phyloP scores from a whole-genome alignment of 2,888 invertebrate species.

The Philopedon plagiatum region DNA sequence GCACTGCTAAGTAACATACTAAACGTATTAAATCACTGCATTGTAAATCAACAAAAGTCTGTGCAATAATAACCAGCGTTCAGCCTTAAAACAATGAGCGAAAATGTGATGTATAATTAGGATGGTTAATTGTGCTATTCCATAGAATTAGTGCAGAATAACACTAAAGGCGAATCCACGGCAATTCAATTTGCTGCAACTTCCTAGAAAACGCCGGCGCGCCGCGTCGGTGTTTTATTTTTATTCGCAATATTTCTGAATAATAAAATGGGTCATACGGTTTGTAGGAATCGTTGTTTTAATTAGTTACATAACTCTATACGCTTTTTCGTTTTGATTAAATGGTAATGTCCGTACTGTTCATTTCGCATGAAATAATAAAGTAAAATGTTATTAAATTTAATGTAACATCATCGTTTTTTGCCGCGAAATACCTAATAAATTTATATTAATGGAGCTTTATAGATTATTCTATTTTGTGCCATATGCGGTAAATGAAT shows the following conservation, averaged over 20 bases:
- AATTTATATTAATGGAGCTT: too few relatives aligned
- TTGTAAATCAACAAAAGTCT: conserved; percentile 20
- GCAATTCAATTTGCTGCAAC: conserved; percentile 41
- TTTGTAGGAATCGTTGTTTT: conserved; percentile 15
- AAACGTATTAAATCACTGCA: conserved; percentile 20
- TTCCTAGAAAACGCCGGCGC: conserved; percentile 40
- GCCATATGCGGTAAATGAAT: too few relatives aligned
- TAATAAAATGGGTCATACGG: conserved; percentile 26
- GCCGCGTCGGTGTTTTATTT: conserved; percentile 19
- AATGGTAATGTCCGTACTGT: not conserved
- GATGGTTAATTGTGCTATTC: conserved; percentile 34
- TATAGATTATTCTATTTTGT: too few relatives aligned
- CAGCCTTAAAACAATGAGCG: conserved; percentile 15
- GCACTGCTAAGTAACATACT: conserved; percentile 18
- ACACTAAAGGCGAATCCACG: conserved; percentile 5
- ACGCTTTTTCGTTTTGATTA: conserved; percentile 2
- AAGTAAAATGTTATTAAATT: not conserved
- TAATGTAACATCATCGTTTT: not conserved
- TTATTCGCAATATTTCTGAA: conserved; percentile 30
- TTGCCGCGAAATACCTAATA: not conserved
- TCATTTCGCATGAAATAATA: not conserved
- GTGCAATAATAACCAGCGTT: conserved; percentile 4
- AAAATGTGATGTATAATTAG: conserved; percentile 33
- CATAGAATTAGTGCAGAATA: conserved; percentile 22
- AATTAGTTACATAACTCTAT: conserved; percentile 14